Evolutionary conservation across 2,888 invertebrate species (phyloP), one percentile per base, ranked within the genome.

Genomic region (Philhelius pedissequus): DNA sequence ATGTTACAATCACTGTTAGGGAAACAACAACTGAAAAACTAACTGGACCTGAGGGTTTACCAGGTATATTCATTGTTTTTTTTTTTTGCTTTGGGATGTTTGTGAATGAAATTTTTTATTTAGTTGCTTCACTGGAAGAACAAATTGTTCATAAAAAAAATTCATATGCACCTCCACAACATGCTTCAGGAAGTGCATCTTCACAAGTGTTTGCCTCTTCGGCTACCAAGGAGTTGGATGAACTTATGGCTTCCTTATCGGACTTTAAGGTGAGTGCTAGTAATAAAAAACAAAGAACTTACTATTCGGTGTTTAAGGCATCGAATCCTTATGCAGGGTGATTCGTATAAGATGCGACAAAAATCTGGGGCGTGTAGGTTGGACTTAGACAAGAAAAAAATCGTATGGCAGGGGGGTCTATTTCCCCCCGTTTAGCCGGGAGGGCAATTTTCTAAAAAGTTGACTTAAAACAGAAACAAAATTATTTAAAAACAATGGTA

Each of bases 241-340:
- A 98, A 90, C 93, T 99, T 83, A 98, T 99, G 98, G 97, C 97
- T 2, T 97, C 98, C 6, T 93, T 99, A 11, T 98, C 98, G 0
- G 98, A 98, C 90, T 97, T 98, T 90, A 98, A 98, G 96, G 98
- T 97, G 92, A 91, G 92, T 86, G 30, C 3, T 48, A 38, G 22
- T 50, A 52, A 40, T 73, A 56, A 64, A 60, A n/a, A n/a, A n/a
- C n/a, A n/a, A n/a, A n/a, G n/a, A n/a, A n/a, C n/a, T n/a, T n/a
- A n/a, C n/a, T n/a, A n/a, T n/a, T n/a, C n/a, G n/a, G n/a, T n/a
- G n/a, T n/a, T n/a, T n/a, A n/a, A n/a, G n/a, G n/a, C n/a, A n/a
- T n/a, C n/a, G n/a, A n/a, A n/a, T n/a, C n/a, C n/a, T n/a, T n/a
- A n/a, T n/a, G n/a, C n/a, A n/a, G n/a, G n/a, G n/a, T n/a, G n/a